phyloP scores from a whole-genome alignment of 1,140 invertebrate species.

The Tetramorium parvispinum region DNA sequence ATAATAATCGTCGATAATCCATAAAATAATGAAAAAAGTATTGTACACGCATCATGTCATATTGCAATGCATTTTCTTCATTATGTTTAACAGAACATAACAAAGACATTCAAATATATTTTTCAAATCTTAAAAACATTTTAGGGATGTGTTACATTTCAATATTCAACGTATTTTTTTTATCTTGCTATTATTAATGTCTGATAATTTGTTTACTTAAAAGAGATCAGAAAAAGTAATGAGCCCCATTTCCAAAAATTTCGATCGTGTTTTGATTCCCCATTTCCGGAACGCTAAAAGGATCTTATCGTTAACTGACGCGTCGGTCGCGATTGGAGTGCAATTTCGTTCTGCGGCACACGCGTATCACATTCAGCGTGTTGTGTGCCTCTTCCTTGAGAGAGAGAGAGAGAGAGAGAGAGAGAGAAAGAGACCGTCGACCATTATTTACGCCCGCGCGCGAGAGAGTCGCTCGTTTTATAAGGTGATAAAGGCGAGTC shows the following conservation, averaged over 20 bases:
- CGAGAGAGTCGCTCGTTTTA: slow-evolving; percentile 69
- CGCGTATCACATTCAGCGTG: slow-evolving; percentile 24
- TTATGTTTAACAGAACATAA: not conserved
- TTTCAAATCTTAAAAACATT: not conserved
- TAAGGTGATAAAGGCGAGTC: slow-evolving; percentile 73
- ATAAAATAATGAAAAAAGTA: not conserved
- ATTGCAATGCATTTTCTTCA: not conserved
- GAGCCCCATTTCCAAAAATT: not conserved
- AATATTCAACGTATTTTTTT: not conserved
- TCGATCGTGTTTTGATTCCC: not conserved
- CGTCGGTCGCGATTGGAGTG: not conserved
- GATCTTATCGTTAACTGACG: slow-evolving; percentile 19
- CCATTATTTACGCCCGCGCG: slow-evolving; percentile 66
- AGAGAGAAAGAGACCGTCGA: not conserved
- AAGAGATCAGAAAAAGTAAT: not conserved
- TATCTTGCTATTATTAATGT: not conserved
- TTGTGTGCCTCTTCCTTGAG: slow-evolving; percentile 10
- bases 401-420: not conserved
- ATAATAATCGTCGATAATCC: too few species aligned
- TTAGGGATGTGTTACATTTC: not conserved
- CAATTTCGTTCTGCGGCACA: slow-evolving; percentile 42
- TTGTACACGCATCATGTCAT: not conserved
- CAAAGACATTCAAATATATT: not conserved
- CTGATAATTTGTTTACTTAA: not conserved
- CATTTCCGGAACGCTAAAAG: not conserved